A percentile compares a stretch with the other conserved stretches of the same genome.
These are phyloP conservation scores for Drosophila sechellia DNA, from an alignment of 1,140 invertebrate genomes.

Conservation along the genomic window DNA sequence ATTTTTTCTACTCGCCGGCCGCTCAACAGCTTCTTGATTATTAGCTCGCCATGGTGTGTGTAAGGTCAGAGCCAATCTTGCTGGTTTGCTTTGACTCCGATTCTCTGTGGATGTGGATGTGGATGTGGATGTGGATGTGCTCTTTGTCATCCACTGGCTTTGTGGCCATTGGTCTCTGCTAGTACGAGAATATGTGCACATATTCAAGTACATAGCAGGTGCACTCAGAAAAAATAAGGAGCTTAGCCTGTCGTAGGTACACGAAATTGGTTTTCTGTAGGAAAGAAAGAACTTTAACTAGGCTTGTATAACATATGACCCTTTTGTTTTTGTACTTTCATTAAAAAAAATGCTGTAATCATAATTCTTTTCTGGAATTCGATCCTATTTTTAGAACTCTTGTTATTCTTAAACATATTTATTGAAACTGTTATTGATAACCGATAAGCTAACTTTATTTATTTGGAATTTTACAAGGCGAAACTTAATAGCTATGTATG, in stretches of 20 bases:
- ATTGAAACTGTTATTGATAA: too few species aligned
- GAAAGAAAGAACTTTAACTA: not conserved
- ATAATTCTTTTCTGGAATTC: not conserved
- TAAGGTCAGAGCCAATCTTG: conserved; percentile 71
- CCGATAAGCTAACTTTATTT: too few species aligned
- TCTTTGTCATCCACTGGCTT: conserved; percentile 39
- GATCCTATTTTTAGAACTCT: not conserved
- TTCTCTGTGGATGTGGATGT: conserved; percentile 36
- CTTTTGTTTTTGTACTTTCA: not conserved
- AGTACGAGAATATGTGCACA: conserved; percentile 38
- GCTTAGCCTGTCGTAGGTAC: too few species aligned
- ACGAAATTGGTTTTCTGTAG: too few species aligned
- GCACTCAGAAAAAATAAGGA: not conserved
- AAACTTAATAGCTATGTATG: too few species aligned
- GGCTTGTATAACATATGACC: too few species aligned
- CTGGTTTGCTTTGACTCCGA: conserved; percentile 72
- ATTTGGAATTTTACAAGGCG: too few species aligned
- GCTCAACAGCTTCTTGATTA: conserved; percentile 77
- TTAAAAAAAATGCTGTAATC: not conserved
- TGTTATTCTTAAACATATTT: not conserved
- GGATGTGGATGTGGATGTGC: conserved; percentile 6
- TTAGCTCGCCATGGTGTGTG: conserved; percentile 51
- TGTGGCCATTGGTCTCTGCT: conserved; percentile 36
- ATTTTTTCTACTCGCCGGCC: conserved; percentile 56
- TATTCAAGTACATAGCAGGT: conserved; percentile 1